Conservation (phyloP, 2,113 vertebrate genomes). For the Rhipidura dahli region DNA sequence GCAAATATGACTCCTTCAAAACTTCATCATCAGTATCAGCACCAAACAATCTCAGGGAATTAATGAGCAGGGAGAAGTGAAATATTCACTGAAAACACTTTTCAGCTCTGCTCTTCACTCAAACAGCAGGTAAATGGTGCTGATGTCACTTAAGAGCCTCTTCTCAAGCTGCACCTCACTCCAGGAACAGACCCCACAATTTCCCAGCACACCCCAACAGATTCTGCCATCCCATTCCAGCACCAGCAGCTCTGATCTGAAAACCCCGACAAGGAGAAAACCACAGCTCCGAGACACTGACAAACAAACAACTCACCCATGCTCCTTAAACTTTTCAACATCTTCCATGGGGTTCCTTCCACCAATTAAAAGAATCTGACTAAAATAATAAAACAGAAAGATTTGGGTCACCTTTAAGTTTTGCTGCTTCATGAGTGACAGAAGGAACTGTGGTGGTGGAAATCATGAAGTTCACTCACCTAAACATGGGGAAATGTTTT, state of each 20-base stretch:
- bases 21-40: not conserved
- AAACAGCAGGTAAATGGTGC: not conserved
- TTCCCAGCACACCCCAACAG: not conserved
- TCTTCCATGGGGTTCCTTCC: slow-evolving; percentile 93
- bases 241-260: not conserved
- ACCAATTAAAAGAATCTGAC: slow-evolving; percentile 93
- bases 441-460: fast-evolving
- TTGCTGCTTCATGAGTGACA: fast-evolving
- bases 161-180: fast-evolving
- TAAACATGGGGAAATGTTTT: slow-evolving; percentile 85
- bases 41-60: not conserved
- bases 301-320: slow-evolving; percentile 74
- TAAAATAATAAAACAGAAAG: slow-evolving; percentile 38
- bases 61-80: not conserved
- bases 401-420: not conserved
- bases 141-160: not conserved
- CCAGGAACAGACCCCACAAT: not conserved
- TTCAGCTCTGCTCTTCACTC: not conserved
- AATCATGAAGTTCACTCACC: slow-evolving; percentile 63
- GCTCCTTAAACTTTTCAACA: slow-evolving; percentile 86
- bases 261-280: not conserved
- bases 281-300: not conserved
- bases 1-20: not conserved
- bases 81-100: not conserved
- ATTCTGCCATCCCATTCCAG: not conserved